Percentiles rank a stretch among this genome's conserved stretches.
These are phyloP conservation scores for Atta cephalotes DNA, from an alignment of 1,140 invertebrate species.

Conservation along the genomic window DNA sequence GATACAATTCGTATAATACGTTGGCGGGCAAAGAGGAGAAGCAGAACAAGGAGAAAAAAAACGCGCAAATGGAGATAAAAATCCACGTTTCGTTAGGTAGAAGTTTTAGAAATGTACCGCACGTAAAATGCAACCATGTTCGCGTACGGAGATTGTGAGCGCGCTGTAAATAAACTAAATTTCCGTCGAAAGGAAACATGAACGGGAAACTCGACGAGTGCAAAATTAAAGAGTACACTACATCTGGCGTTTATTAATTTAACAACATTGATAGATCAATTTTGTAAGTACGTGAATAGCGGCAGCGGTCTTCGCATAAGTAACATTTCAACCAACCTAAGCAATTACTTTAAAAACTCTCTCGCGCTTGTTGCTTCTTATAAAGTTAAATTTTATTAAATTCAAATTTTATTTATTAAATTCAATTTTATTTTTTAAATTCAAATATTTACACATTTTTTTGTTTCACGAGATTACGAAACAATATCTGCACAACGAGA, in stretches of 20 bases:
- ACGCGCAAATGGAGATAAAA: constrained; percentile 28
- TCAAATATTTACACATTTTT: neutral
- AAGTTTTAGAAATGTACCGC: constrained; percentile 20
- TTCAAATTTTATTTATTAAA: neutral
- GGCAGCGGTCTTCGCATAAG: no score
- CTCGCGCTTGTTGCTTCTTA: neutral
- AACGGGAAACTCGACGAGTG: neutral
- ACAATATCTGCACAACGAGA: neutral
- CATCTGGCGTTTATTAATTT: neutral
- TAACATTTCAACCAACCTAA: neutral
- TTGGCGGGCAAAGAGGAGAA: neutral
- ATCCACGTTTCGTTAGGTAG: neutral
- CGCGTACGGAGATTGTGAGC: neutral
- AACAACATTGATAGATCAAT: constrained; percentile 18
- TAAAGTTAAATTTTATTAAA: neutral
- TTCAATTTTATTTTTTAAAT: neutral
- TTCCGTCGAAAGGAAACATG: neutral
- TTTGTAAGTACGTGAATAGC: neutral
- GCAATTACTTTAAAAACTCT: no score
- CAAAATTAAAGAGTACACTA: constrained; percentile 30
- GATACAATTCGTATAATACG: constrained; percentile 27
- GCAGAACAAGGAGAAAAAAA: neutral
- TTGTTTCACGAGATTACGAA: no score
- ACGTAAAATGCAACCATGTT: constrained; percentile 21
- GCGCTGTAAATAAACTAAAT: constrained; percentile 31